Evolutionary conservation across 2,113 vertebrate species (phyloP), one percentile per base, ranked within the genome.

Genomic region (Menura novaehollandiae): DNA sequence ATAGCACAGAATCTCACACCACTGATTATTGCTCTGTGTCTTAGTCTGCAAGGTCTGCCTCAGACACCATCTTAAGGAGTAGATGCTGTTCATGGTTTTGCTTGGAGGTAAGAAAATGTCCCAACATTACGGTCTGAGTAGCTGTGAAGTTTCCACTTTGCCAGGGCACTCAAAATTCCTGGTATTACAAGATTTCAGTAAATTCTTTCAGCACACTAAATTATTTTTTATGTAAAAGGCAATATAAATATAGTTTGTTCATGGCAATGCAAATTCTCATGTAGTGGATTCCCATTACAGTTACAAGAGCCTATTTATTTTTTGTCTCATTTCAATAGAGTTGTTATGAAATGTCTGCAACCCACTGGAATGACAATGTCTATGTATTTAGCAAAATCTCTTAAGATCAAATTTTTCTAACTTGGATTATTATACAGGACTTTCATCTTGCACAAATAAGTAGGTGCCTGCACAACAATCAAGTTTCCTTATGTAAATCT

Each of bases 131-230:
- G 16, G 37, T 66, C 30, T 79, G 60, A 91, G 67, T 85, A 95
- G 76, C 71, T 71, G 73, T 89, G 55, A 94, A 91, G 55, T 90
- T 91, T 93, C 35, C 35, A 66, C 27, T 90, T 91, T 77, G 53
- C 63, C 85, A 90, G 89, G 20, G 39, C 43, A 88, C 27, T 69
- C 43, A 91, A 81, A 95, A 93, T 94, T 94, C 88, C 75, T 68
- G 4, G 5, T 86, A 74, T 83, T 90, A 60, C 39, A 93, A 86
- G 47, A 92, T 74, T 63, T 90, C 47, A 92, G 51, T 91, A 91
- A 80, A 95, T 86, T 95, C 30, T 86, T 85, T 80, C 8, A 2
- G 30, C 22, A 23, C 35, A 72, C 4, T 79, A 60, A 16, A 39
- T 56, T 56, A 62, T 60, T 66, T 74, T 60, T 94, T 58, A 62